These are phyloP conservation scores for Daboia siamensis DNA, from an alignment of 2,113 vertebrate species.

Conservation along the genomic window DNA sequence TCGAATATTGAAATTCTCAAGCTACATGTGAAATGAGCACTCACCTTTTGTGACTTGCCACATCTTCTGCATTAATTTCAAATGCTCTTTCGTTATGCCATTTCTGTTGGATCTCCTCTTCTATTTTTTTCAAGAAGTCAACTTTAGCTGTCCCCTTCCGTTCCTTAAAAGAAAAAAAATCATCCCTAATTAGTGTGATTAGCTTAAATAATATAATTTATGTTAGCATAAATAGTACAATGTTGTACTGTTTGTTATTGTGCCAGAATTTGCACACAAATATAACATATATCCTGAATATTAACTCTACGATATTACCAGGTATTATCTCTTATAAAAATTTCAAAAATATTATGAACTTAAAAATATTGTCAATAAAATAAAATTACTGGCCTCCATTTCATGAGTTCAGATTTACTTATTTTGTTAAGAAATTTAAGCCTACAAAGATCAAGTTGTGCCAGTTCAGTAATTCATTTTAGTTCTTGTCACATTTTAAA, in stretches of 20 bases:
- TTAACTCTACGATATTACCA: background rate
- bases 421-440: background rate
- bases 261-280: background rate
- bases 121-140: slow-evolving; percentile 92
- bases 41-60: slow-evolving; percentile 60
- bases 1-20: too few species aligned
- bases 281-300: background rate
- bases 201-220: fast-evolving
- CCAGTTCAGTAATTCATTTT: background rate
- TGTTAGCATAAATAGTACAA: background rate
- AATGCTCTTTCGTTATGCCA: slow-evolving; percentile 85
- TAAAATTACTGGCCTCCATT: background rate
- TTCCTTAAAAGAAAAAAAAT: slow-evolving; percentile 69
- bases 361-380: background rate
- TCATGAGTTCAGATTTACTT: background rate
- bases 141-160: slow-evolving; percentile 94
- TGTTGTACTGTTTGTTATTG: too few species aligned
- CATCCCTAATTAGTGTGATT: background rate
- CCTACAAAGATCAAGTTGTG: background rate
- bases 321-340: background rate
- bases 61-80: slow-evolving; percentile 74
- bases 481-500: background rate
- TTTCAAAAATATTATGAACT: background rate
- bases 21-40: background rate
- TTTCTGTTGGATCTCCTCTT: slow-evolving; percentile 87